phyloP scores from a whole-genome alignment of 2,888 invertebrate genomes.

The Furcula furcula region DNA sequence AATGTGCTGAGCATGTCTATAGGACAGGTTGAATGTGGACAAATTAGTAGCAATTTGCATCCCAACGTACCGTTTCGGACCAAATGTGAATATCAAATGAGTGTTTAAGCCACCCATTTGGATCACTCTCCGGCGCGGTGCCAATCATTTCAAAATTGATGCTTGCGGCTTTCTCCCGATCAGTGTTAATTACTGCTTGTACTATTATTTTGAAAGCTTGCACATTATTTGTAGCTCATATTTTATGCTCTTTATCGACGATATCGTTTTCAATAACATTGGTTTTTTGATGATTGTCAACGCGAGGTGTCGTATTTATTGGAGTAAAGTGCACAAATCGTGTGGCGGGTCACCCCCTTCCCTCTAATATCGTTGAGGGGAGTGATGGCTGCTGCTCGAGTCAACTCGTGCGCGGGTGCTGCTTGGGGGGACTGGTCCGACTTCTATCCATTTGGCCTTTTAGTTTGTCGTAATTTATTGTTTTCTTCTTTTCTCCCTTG shows the following conservation, averaged over 20 bases:
- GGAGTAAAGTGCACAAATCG: too few species aligned
- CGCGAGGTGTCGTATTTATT: too few species aligned
- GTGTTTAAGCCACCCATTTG: conserved; percentile 71
- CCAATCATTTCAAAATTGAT: conserved; percentile 72
- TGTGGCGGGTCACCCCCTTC: too few species aligned
- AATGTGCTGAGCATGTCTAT: conserved; percentile 21
- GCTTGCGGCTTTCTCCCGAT: conserved; percentile 58
- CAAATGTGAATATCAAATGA: conserved; percentile 77
- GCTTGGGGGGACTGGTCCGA: too few species aligned
- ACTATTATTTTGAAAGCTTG: conserved; percentile 28
- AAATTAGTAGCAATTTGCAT: conserved; percentile 71
- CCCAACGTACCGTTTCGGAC: conserved; percentile 50
- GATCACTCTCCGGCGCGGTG: conserved; percentile 65
- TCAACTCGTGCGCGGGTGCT: too few species aligned
- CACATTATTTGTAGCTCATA: conserved; percentile 26
- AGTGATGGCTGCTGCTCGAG: too few species aligned
- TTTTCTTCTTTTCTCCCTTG: too few species aligned
- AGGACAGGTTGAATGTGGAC: conserved; percentile 58
- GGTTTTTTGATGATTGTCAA: too few species aligned
- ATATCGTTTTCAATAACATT: conserved; percentile 23
- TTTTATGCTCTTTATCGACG: conserved; percentile 30
- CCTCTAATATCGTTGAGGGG: too few species aligned
- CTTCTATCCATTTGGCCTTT: too few species aligned
- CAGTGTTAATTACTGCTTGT: conserved; percentile 47
- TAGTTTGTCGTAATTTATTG: too few species aligned